Conservation (phyloP, 1,140 invertebrate genomes). For the Dendrolimus punctatus region DNA sequence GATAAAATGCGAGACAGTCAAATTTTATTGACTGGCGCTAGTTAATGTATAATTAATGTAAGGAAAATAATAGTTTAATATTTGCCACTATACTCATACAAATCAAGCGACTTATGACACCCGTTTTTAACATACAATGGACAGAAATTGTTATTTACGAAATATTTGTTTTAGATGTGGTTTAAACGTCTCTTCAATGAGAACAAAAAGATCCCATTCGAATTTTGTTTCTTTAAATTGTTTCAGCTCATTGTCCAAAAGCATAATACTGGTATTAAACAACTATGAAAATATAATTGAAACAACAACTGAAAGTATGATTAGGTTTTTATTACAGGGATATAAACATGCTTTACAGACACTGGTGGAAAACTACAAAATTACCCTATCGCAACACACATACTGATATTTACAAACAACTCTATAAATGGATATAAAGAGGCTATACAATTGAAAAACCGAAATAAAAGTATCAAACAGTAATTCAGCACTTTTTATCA, state of each 20-base stretch:
- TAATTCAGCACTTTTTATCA: not conserved
- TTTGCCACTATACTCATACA: too few species aligned
- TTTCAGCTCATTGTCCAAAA: not conserved
- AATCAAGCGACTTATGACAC: too few species aligned
- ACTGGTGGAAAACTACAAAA: constrained; percentile 58
- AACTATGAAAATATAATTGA: not conserved
- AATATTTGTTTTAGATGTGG: too few species aligned
- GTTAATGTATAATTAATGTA: too few species aligned
- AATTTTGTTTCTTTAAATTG: not conserved
- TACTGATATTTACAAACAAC: constrained; percentile 29
- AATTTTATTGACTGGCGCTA: too few species aligned
- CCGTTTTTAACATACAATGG: too few species aligned
- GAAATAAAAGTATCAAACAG: too few species aligned
- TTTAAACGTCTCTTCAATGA: too few species aligned
- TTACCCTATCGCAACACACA: constrained; percentile 23
- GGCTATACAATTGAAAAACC: not conserved
- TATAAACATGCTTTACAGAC: constrained; percentile 50
- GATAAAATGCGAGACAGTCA: too few species aligned
- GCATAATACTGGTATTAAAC: not conserved
- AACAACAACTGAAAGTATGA: constrained; percentile 13
- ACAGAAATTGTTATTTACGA: too few species aligned
- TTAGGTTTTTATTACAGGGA: constrained; percentile 45
- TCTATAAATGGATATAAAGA: not conserved
- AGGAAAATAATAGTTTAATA: too few species aligned
- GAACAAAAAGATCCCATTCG: too few species aligned